Evolutionary conservation across 2,797 vertebrate genomes (phyloP).

Genomic region (Centropyge bicolor): DNA sequence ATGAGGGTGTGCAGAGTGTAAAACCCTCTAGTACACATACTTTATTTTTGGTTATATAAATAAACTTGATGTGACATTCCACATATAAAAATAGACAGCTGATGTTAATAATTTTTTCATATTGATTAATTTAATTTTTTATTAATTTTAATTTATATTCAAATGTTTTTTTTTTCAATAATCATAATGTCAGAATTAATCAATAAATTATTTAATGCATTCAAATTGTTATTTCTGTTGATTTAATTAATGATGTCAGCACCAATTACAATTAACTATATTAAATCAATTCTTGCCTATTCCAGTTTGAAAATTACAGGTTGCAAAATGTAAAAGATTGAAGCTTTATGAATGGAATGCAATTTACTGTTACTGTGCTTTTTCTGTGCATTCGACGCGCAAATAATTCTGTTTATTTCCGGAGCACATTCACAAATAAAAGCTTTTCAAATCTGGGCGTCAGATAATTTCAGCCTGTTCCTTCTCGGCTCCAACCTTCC

Average conservation of each 20-base stretch:
- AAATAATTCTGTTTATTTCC: neutral
- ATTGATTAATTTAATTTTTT: neutral
- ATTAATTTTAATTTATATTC: no score
- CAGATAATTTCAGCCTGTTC: neutral
- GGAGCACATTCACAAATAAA: neutral
- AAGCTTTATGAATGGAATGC: neutral
- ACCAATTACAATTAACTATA: no score
- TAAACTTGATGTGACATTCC: neutral
- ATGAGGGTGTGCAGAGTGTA: neutral
- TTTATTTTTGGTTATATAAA: slow-evolving; percentile 20
- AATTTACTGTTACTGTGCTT: neutral
- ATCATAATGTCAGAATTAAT: no score
- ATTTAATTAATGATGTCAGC: no score
- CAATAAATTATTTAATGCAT: no score
- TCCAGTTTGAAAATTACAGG: no score
- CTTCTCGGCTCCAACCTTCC: neutral
- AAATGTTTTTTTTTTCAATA: neutral
- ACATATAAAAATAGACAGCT: neutral
- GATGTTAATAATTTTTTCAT: neutral
- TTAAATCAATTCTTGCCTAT: no score
- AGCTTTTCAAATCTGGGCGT: neutral
- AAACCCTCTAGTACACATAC: neutral
- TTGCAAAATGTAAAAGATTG: neutral
- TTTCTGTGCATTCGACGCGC: neutral
- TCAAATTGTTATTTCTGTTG: no score